Percentiles rank a stretch among this genome's conserved stretches.
Conservation (phyloP, 2,888 invertebrate species). For the Hymenopus coronatus region DNA sequence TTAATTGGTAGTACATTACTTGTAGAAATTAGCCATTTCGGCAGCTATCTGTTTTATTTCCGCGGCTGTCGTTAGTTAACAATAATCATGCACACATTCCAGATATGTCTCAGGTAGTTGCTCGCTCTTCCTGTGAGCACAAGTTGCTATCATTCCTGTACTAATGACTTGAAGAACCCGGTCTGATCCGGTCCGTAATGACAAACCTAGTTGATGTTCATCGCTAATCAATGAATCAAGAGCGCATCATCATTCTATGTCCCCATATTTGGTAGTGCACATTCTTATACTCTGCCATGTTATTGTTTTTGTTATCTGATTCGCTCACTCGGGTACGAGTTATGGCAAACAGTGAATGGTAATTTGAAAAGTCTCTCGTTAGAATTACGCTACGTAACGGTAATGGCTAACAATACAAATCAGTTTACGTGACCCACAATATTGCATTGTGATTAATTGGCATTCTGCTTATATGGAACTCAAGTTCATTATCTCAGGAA, state of each 20-base stretch:
- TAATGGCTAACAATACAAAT: not conserved
- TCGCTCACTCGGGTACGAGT: not conserved
- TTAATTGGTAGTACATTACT: no score
- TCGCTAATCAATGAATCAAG: not conserved
- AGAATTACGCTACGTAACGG: not conserved
- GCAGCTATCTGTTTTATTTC: no score
- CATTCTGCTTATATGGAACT: not conserved
- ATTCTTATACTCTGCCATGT: not conserved
- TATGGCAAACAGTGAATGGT: not conserved
- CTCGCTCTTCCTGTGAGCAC: not conserved
- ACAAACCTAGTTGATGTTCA: not conserved
- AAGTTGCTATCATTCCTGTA: not conserved
- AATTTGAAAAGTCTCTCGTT: not conserved
- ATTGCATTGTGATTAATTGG: not conserved
- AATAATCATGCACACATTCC: not conserved
- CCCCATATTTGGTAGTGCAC: not conserved
- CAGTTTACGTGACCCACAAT: not conserved
- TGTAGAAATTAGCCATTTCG: no score
- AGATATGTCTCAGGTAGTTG: not conserved
- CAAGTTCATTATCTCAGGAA: no score
- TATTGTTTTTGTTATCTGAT: not conserved
- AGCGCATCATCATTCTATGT: not conserved
- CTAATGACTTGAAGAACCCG: not conserved
- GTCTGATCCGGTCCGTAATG: not conserved
- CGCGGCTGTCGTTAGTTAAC: no score